Percentiles rank a stretch among this genome's conserved stretches.
Conservation (phyloP, 2,888 invertebrate genomes). For the Drosophila formosana region DNA sequence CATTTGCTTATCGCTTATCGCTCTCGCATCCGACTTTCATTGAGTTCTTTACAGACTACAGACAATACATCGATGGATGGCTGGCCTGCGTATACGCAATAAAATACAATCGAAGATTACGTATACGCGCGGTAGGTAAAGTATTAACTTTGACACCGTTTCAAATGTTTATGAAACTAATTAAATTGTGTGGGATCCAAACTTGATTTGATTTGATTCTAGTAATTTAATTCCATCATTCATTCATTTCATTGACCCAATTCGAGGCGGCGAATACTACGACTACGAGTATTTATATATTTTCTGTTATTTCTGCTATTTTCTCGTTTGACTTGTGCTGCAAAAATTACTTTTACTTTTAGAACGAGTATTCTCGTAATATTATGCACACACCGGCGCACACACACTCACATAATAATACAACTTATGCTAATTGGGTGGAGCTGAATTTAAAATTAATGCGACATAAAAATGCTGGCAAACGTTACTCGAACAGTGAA, state of each 20-base stretch:
- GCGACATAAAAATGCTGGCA: conserved; percentile 44
- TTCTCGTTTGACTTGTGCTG: conserved; percentile 1
- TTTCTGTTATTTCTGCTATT: conserved; percentile 18
- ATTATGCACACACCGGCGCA: conserved; percentile 1
- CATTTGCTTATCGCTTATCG: conserved; percentile 44
- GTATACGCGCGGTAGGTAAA: neutral
- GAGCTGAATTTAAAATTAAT: conserved; percentile 61
- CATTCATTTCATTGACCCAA: conserved; percentile 64
- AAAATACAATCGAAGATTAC: neutral
- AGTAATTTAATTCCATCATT: conserved; percentile 58
- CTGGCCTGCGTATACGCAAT: conserved; percentile 37
- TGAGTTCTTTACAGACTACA: conserved; percentile 8
- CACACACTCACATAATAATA: conserved; percentile 5
- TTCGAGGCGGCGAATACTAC: conserved; percentile 27
- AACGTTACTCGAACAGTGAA: conserved; percentile 35
- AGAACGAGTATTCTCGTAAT: conserved; percentile 36
- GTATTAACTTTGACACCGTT: conserved; percentile 14
- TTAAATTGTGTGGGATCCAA: conserved; percentile 18
- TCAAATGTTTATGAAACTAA: conserved; percentile 11
- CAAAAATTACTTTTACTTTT: conserved; percentile 54
- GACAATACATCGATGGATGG: conserved; percentile 28
- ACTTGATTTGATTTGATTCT: neutral
- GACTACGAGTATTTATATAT: neutral
- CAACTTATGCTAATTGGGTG: conserved; percentile 68
- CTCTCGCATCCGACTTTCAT: conserved; percentile 4